Percentiles rank a stretch among this genome's conserved stretches.
These are phyloP conservation scores for Chymomyza amoena DNA, from an alignment of 2,888 invertebrate genomes.

Conservation along the genomic window DNA sequence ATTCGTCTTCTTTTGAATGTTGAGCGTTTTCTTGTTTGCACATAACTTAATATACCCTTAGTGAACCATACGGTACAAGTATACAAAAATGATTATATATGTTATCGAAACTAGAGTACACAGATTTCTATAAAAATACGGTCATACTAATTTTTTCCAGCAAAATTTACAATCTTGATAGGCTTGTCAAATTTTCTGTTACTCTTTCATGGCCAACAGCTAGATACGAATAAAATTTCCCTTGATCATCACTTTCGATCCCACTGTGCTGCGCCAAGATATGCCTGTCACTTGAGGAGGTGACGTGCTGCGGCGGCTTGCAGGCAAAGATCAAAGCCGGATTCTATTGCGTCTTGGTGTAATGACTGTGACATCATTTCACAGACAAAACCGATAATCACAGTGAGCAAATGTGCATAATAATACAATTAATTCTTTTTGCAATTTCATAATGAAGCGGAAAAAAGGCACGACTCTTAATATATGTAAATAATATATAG, in stretches of 20 bases:
- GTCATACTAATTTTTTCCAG: no score
- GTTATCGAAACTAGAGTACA: no score
- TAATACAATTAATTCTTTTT: neutral
- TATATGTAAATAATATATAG: neutral
- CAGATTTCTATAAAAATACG: no score
- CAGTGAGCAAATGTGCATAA: neutral
- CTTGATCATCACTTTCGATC: no score
- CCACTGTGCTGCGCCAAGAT: neutral
- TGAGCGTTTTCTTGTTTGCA: no score
- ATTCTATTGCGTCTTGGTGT: slow-evolving; percentile 6
- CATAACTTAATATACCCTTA: no score
- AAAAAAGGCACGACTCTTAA: neutral
- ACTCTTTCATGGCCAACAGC: no score
- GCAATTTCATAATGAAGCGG: neutral
- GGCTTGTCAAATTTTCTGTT: no score
- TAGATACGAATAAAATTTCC: neutral
- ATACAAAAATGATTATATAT: no score
- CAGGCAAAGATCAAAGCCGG: slow-evolving; percentile 1
- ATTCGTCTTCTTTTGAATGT: no score
- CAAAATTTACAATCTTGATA: no score
- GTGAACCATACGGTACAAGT: no score
- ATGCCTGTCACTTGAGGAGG: neutral
- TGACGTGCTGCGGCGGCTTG: neutral
- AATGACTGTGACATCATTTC: slow-evolving; percentile 1
- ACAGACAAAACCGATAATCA: neutral